These are phyloP conservation scores for Lepilemur ruficaudatus DNA, from an alignment of 2,797 vertebrate species.

Conservation along the genomic window DNA sequence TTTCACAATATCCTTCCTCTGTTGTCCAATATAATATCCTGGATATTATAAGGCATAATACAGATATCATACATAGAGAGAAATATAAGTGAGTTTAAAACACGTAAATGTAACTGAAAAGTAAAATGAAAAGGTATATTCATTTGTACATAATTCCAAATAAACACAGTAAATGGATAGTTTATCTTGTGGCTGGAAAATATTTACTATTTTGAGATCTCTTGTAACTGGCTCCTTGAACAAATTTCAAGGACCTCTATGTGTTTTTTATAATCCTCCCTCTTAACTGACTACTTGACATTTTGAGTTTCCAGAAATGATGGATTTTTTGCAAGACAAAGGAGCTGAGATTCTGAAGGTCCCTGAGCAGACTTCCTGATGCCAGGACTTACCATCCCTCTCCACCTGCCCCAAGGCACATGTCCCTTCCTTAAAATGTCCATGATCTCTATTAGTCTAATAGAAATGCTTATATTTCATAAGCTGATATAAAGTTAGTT, in stretches of 20 bases:
- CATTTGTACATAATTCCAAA: background rate
- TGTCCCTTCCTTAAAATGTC: background rate
- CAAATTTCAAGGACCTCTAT: background rate
- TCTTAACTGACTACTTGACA: background rate
- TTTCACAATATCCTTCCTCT: background rate
- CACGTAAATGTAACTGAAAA: background rate
- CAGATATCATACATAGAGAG: background rate
- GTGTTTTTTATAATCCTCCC: background rate
- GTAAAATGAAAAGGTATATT: background rate
- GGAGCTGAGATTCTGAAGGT: background rate
- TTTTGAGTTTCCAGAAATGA: background rate
- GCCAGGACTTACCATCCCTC: background rate
- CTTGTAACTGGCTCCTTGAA: background rate
- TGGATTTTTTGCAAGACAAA: background rate
- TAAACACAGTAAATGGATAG: background rate
- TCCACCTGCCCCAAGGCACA: accelerated
- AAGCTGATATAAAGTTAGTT: slow-evolving; percentile 43
- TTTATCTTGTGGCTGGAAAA: background rate
- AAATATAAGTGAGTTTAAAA: background rate
- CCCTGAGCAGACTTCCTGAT: background rate
- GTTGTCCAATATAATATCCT: background rate
- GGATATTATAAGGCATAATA: background rate
- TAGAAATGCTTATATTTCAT: background rate
- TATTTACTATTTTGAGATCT: background rate
- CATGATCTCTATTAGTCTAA: background rate